Evolutionary conservation across 2,113 vertebrate species (phyloP), one percentile per base, ranked within the genome.

Genomic region (Sinocyclocheilus rhinocerous): DNA sequence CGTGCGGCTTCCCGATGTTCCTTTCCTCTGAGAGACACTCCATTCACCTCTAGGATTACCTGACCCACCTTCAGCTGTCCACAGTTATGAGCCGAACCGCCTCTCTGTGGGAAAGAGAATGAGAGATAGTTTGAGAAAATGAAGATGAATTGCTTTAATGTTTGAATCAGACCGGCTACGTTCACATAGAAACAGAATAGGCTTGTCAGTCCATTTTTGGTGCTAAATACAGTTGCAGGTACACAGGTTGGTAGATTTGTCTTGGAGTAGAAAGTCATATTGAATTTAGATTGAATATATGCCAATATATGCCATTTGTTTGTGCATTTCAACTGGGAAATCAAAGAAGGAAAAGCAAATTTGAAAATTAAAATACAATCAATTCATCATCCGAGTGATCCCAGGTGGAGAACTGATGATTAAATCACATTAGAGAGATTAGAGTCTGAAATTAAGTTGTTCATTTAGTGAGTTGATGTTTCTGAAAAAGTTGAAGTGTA

Each of bases 21-120:
- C 20, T 96, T 97, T 20, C 96, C 97, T 20, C 93, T 93, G 0
- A 99, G 92, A 0, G 97, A 95, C 0, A 95, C 92, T 61, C 98
- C 97, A 0, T 99, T 99, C 78, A 99, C 97, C 89, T 99, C 98
- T 95, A 99, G 84, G 88, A 99, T 98, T 91, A 99, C 96, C 24
- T 99, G 98, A 11, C 98, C 98, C 92, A 99, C 98, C 93, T 96
- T 97, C 91, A 99, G 95, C 93, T 97, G 96, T 67, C 97, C 97
- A 0, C 97, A 98, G 94, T 97, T 98, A 91, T 99, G 98, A 0
- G 98, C 98, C 0, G 98, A 99, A 9, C 98, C 98, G 0, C 98
- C 98, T 6, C 97, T 95, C 98, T 99, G 95, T 65, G 36, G 89
- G 26, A 87, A 4, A 89, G n/a, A 90, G 1, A 90, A 15, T 82